Evolutionary conservation across 2,888 invertebrate species (phyloP).

Genomic region (Teinopalpus imperialis): DNA sequence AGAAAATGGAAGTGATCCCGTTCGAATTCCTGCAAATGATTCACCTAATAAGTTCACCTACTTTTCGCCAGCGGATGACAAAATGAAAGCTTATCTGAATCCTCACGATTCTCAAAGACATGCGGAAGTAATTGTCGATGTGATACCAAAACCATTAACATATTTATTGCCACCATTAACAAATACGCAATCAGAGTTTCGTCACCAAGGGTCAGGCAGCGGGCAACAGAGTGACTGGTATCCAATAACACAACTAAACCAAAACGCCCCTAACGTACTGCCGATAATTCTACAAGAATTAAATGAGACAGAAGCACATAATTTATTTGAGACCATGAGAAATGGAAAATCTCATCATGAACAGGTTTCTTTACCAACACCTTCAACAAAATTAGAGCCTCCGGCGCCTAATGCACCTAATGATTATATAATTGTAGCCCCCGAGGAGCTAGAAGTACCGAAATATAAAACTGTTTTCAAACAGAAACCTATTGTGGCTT

Average conservation of each 20-base stretch:
- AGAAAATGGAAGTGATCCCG: constrained; percentile 36
- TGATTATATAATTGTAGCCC: constrained; percentile 55
- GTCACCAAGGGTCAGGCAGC: constrained; percentile 49
- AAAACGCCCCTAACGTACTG: constrained; percentile 33
- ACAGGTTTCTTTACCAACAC: constrained; percentile 41
- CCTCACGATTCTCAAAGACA: constrained; percentile 55
- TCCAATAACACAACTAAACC: constrained; percentile 52
- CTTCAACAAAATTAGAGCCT: constrained; percentile 58
- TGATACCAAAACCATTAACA: constrained; percentile 53
- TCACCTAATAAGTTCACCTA: constrained; percentile 48
- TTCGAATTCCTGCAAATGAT: constrained; percentile 33
- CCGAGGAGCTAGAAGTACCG: constrained; percentile 69
- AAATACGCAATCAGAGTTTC: constrained; percentile 47
- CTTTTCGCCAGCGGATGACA: constrained; percentile 49
- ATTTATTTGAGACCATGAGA: constrained; percentile 34
- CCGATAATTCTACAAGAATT: constrained; percentile 31
- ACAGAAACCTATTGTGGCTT: constrained; percentile 49
- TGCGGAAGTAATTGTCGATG: constrained; percentile 44
- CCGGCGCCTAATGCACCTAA: constrained; percentile 58
- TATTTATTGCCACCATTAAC: constrained; percentile 61
- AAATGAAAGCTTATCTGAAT: constrained; percentile 60
- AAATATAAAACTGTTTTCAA: constrained; percentile 25
- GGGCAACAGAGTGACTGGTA: constrained; percentile 67
- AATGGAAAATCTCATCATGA: constrained; percentile 38
- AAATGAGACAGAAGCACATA: constrained; percentile 31